Evolutionary conservation across 2,888 invertebrate species (phyloP), one percentile per base, ranked within the genome.

Genomic region (Leucania comma): DNA sequence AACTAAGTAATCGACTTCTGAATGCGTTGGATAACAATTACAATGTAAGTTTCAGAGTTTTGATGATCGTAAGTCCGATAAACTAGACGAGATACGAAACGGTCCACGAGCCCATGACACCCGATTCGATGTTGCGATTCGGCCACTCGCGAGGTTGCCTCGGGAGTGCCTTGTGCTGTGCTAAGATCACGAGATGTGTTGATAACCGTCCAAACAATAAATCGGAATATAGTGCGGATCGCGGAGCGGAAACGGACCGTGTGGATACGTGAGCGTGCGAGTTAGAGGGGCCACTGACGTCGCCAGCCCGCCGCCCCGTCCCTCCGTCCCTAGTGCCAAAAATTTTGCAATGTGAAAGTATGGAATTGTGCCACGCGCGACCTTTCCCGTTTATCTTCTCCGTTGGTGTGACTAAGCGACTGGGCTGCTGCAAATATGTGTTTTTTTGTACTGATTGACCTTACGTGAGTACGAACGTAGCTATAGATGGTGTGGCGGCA

Each of bases 1-100:
- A 99, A 97, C 97, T 99, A 97, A 98, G 98, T 97, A 98, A 98
- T 97, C 98, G 98, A 97, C 98, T 99, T 97, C 98, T 98, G 97
- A 98, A 98, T 97, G 98, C 99, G 96, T 97, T 99, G 97, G 99
- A 99, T 98, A 98, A 97, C 97, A 98, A 98, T 97, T 98, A 99
- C 97, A 99, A 99, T 99, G 99, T 99, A 98, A 99, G 99, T 97
- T 95, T 93, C 87, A 91, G 93, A 93, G 93, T 92, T 95, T 94
- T 92, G 92, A 93, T 90, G 92, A 91, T 89, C 88, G 89, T 92
- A 94, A 91, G 90, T 90, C 90, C 89, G 90, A 90, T 90, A 93
- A 91, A 91, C 88, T 84, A 89, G 90, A 86, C 86, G 89, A 93
- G 93, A 93, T 95, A 93, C 90, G 93, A 93, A 95, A 94, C 93